Evolutionary conservation across 2,797 vertebrate genomes (phyloP).

Genomic region (Botia almorhae): DNA sequence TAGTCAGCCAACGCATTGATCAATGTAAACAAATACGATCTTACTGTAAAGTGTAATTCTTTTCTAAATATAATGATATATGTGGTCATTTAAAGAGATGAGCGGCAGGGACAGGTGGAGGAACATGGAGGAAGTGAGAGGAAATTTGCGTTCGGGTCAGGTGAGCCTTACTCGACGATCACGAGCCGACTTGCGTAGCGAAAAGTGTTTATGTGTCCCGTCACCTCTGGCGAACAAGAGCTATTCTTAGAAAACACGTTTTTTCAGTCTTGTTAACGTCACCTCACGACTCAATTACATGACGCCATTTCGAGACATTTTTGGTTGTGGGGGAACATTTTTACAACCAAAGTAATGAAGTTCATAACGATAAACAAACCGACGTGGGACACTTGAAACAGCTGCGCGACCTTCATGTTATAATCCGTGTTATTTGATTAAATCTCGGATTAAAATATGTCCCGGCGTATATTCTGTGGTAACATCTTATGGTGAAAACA

Average conservation of each 20-base stretch:
- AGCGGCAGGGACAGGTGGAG: not conserved
- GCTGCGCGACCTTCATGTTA: not conserved
- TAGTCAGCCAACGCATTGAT: too few relatives aligned
- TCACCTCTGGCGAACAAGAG: constrained; percentile 33
- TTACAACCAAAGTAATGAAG: not conserved
- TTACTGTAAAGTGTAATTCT: too few relatives aligned
- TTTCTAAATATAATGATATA: not conserved
- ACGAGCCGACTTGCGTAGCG: constrained; percentile 29
- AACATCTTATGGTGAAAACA: not conserved
- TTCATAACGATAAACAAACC: not conserved
- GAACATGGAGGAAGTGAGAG: not conserved
- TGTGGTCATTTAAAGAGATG: not conserved
- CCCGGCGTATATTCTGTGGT: too few relatives aligned
- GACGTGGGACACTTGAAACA: not conserved
- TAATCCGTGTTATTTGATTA: not conserved
- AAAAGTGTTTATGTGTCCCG: constrained; percentile 37
- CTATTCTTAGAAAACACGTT: constrained; percentile 51
- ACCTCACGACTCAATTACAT: constrained; percentile 35
- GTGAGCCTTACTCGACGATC: constrained; percentile 6
- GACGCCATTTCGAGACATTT: constrained; percentile 18
- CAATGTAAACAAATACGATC: too few relatives aligned
- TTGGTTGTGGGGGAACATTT: not conserved
- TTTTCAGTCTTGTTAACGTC: constrained; percentile 36
- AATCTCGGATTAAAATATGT: not conserved
- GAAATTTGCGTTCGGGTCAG: not conserved